Conservation (phyloP, 1,140 invertebrate genomes). For the Drosophila ambigua region DNA sequence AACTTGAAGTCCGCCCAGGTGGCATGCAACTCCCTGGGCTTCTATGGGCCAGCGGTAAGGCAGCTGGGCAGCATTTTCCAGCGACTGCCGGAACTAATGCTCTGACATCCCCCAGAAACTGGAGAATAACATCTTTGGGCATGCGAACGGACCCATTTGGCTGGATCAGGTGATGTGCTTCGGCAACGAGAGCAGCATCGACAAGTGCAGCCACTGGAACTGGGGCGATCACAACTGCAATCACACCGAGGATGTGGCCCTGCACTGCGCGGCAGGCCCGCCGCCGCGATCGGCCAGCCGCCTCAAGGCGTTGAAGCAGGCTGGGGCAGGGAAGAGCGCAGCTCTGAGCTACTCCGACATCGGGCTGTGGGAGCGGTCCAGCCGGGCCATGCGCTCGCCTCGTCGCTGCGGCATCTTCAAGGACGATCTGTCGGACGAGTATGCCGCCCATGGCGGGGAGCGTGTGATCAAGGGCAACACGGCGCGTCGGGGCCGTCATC, state of each 20-base stretch:
- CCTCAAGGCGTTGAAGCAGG: slow-evolving; percentile 8
- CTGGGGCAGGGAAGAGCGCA: not conserved
- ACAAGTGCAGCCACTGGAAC: slow-evolving; percentile 87
- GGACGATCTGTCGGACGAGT: slow-evolving; percentile 65
- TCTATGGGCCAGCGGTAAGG: slow-evolving; percentile 85
- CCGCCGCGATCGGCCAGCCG: slow-evolving; percentile 34
- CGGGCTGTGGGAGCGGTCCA: slow-evolving; percentile 71
- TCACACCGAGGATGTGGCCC: slow-evolving; percentile 90
- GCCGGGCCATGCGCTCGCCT: slow-evolving; percentile 59
- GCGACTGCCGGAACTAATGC: not conserved
- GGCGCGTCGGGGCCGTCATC: slow-evolving; percentile 87
- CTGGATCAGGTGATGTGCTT: slow-evolving; percentile 89
- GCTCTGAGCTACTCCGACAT: slow-evolving; percentile 46
- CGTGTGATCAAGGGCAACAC: slow-evolving; percentile 86
- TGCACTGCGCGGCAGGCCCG: slow-evolving; percentile 84
- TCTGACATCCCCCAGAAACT: slow-evolving; percentile 37
- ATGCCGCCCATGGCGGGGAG: slow-evolving; percentile 83
- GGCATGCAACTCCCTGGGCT: slow-evolving; percentile 88
- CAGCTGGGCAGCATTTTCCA: fast-evolving
- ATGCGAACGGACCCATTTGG: slow-evolving; percentile 89
- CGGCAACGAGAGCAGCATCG: slow-evolving; percentile 88
- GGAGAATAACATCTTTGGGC: slow-evolving; percentile 74
- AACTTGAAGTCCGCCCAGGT: slow-evolving; percentile 87
- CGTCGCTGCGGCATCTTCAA: slow-evolving; percentile 74
- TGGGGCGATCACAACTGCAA: slow-evolving; percentile 90